Percentiles rank a stretch among this genome's conserved stretches.
These are phyloP conservation scores for Paguma larvata DNA, from an alignment of 2,797 vertebrate genomes.

Conservation along the genomic window DNA sequence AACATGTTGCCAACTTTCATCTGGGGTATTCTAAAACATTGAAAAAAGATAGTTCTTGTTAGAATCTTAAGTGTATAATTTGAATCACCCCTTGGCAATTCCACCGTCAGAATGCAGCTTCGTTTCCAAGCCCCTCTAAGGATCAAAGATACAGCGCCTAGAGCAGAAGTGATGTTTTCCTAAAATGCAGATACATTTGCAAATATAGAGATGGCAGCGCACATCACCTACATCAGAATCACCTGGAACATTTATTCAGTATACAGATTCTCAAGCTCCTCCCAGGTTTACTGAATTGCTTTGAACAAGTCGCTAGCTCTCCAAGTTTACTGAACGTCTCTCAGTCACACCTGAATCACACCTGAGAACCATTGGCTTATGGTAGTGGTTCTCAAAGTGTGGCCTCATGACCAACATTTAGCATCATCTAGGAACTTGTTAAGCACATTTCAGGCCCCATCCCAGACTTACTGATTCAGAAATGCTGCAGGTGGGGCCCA, in stretches of 20 bases:
- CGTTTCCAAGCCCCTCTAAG: neutral
- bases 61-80: conserved; percentile 24
- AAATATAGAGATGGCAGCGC: neutral
- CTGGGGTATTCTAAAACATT: conserved; percentile 46
- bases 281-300: neutral
- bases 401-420: neutral
- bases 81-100: conserved; percentile 16
- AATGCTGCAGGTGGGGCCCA: neutral
- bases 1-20: conserved; percentile 10
- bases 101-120: conserved; percentile 37
- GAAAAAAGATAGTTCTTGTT: conserved; percentile 10
- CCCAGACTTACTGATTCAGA: conserved; percentile 21
- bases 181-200: conserved; percentile 50
- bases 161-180: conserved; percentile 22
- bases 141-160: conserved; percentile 26
- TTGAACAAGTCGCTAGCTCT: neutral
- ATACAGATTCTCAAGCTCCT: neutral
- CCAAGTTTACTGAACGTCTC: neutral
- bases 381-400: neutral
- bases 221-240: neutral
- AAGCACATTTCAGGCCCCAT: neutral
- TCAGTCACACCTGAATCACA: neutral
- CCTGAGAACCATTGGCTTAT: conserved; percentile 22
- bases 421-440: conserved; percentile 35
- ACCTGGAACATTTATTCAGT: neutral